Percentiles rank a stretch among this genome's conserved stretches.
Evolutionary conservation across 1,140 invertebrate species (phyloP).

Genomic region (Drosophila melanogaster): Release_6_plus_ISO1_MT NT_033777.3:20693001-20693500

Average conservation of each 20-base stretch:
- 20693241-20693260: constrained; percentile 96
- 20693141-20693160: constrained; percentile 94
- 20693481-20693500: constrained; percentile 55
- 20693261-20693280: constrained; percentile 95
- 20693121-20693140: constrained; percentile 94
- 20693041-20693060: constrained; percentile 83
- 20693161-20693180: constrained; percentile 98
- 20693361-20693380: constrained; percentile 76
- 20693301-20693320: constrained; percentile 92
- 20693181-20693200: constrained; percentile 90
- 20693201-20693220: constrained; percentile 88
- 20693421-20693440: constrained; percentile 66
- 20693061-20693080: constrained; percentile 84
- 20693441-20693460: constrained; percentile 79
- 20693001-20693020: constrained; percentile 82
- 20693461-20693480: constrained; percentile 75
- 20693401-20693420: constrained; percentile 29
- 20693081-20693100: constrained; percentile 89
- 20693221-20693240: constrained; percentile 93
- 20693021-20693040: constrained; percentile 78
- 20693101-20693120: constrained; percentile 94
- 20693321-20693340: constrained; percentile 87
- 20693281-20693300: constrained; percentile 96
- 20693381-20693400: constrained; percentile 45
- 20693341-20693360: constrained; percentile 85